Percentiles rank a stretch among this genome's conserved stretches.
These are phyloP conservation scores for Coreoperca whiteheadi DNA, from an alignment of 2,113 vertebrate species.

Conservation along the genomic window DNA sequence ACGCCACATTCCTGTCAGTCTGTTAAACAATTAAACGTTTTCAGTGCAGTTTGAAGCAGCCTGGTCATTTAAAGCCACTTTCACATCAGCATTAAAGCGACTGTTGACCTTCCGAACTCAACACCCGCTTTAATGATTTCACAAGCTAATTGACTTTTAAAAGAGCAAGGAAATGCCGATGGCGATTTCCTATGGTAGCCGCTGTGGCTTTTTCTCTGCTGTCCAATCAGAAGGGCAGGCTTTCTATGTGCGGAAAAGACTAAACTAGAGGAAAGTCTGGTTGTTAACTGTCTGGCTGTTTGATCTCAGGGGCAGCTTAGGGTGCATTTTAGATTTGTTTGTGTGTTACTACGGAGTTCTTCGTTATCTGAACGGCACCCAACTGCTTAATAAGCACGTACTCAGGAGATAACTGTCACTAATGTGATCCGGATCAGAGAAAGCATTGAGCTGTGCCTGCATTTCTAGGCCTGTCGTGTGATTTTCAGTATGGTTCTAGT, in stretches of 20 bases:
- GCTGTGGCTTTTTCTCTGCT: not conserved
- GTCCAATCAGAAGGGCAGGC: not conserved
- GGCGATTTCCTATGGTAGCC: not conserved
- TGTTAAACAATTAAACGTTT: not conserved
- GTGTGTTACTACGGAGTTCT: not conserved
- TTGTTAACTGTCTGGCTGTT: not conserved
- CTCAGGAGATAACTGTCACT: not conserved
- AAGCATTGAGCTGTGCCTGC: not conserved
- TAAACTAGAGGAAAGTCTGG: not conserved
- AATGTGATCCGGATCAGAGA: too few relatives aligned
- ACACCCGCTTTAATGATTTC: not conserved
- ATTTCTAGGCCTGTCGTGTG: not conserved
- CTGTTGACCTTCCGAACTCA: conserved; percentile 1
- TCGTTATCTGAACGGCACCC: not conserved
- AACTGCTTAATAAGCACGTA: not conserved
- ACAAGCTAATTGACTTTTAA: conserved; percentile 1
- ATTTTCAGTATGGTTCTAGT: not conserved
- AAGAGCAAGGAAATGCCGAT: not conserved
- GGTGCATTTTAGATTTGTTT: not conserved
- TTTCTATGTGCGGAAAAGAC: not conserved
- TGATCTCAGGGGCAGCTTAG: not conserved
- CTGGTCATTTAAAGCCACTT: not conserved
- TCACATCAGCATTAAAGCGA: not conserved
- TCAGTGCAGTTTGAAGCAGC: not conserved
- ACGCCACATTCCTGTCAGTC: not conserved